A percentile compares a stretch with the other conserved stretches of the same genome.
phyloP scores from a whole-genome alignment of 2,113 vertebrate species.

The Odontesthes bonariensis region DNA sequence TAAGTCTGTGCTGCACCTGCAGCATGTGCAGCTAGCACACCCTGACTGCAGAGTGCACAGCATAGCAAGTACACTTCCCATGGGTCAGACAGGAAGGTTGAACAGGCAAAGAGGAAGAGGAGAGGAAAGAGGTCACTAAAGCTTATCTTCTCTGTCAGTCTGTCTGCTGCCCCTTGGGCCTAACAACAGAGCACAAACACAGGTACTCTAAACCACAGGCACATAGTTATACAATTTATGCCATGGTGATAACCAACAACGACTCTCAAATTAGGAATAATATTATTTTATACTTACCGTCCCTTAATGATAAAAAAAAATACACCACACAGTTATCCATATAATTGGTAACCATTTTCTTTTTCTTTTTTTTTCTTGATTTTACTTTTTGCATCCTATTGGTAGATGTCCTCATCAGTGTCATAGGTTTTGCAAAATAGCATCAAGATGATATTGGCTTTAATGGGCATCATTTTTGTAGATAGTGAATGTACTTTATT shows the following conservation, averaged over 20 bases:
- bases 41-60: slow-evolving; percentile 24
- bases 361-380: not conserved
- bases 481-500: not conserved
- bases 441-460: not conserved
- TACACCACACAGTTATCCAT: not conserved
- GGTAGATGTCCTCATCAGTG: not conserved
- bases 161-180: slow-evolving; percentile 53
- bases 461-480: not conserved
- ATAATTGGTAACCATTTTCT: not conserved
- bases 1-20: slow-evolving; percentile 23
- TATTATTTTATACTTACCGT: not conserved
- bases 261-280: slow-evolving; percentile 30
- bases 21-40: slow-evolving; percentile 15
- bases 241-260: slow-evolving; percentile 10
- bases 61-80: slow-evolving; percentile 41
- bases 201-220: slow-evolving; percentile 10
- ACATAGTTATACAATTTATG: slow-evolving; percentile 4
- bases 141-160: slow-evolving; percentile 69
- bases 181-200: slow-evolving; percentile 13
- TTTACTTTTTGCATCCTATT: too few relatives aligned
- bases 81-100: slow-evolving; percentile 67
- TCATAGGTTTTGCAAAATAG: too few relatives aligned
- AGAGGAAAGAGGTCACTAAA: slow-evolving; percentile 54
- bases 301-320: not conserved
- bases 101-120: slow-evolving; percentile 55